phyloP scores from a whole-genome alignment of 2,888 invertebrate species.

The Chaetoderma sp. region DNA sequence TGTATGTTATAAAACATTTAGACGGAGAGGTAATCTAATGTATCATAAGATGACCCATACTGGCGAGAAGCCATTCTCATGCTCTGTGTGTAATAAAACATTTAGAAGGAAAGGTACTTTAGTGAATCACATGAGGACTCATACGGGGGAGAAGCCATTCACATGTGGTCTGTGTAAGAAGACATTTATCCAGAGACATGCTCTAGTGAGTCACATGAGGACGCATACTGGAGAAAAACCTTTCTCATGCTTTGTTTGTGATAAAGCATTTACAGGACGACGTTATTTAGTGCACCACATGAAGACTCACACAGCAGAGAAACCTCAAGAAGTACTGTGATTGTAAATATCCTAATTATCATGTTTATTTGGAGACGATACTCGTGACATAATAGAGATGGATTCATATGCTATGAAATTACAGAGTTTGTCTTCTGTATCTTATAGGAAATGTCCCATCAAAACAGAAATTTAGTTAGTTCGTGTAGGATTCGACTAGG shows the following conservation, averaged over 20 bases:
- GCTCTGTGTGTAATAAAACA: constrained; percentile 41
- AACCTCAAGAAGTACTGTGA: no score
- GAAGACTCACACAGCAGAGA: no score
- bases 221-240: constrained; percentile 21
- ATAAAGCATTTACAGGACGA: constrained; percentile 34
- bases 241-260: constrained; percentile 30
- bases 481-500: no score
- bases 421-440: no score
- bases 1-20: constrained; percentile 36
- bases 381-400: no score
- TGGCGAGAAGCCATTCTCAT: constrained; percentile 40
- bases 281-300: no score
- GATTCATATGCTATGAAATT: no score
- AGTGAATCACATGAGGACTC: constrained; percentile 37
- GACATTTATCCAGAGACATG: neutral
- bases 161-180: constrained; percentile 34
- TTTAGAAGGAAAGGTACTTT: constrained; percentile 42
- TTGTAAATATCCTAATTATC: no score
- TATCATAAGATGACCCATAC: constrained; percentile 40
- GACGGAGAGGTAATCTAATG: constrained; percentile 37
- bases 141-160: constrained; percentile 34
- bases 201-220: constrained; percentile 1
- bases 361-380: no score
- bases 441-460: no score
- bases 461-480: no score